A percentile compares a stretch with the other conserved stretches of the same genome.
These are phyloP conservation scores for Oncopeltus fasciatus DNA, from an alignment of 1,140 invertebrate species.

Conservation along the genomic window DNA sequence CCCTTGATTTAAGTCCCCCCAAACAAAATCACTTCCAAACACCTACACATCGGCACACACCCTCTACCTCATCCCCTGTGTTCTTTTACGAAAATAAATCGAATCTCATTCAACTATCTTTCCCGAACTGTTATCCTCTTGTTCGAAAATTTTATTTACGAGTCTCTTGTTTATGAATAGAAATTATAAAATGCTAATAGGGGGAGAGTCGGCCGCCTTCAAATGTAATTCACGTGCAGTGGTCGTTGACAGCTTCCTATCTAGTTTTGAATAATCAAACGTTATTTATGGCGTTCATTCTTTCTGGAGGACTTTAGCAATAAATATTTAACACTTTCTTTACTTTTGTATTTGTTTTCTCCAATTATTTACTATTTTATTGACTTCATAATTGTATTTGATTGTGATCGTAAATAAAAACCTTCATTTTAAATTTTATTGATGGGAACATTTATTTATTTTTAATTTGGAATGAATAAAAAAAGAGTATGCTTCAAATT, in stretches of 20 bases:
- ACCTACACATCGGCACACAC: not conserved
- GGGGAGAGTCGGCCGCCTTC: not conserved
- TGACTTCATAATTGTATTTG: too few relatives aligned
- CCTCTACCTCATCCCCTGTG: not conserved
- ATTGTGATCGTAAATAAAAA: too few relatives aligned
- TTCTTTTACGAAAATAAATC: too few relatives aligned
- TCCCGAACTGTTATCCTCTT: not conserved
- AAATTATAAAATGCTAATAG: conserved; percentile 4
- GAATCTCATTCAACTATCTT: not conserved
- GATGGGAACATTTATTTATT: too few relatives aligned
- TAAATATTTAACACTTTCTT: not conserved
- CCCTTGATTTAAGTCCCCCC: not conserved
- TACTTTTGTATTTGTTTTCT: too few relatives aligned
- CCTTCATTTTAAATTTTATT: too few relatives aligned
- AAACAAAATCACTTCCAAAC: not conserved
- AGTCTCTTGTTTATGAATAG: not conserved
- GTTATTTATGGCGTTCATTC: not conserved
- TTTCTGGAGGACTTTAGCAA: not conserved
- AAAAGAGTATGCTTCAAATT: too few relatives aligned
- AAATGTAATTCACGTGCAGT: not conserved
- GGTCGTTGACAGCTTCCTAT: not conserved
- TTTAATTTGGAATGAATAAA: too few relatives aligned
- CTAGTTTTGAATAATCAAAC: conserved; percentile 1
- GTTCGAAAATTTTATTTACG: not conserved
- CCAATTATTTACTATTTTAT: too few relatives aligned